phyloP scores from a whole-genome alignment of 1,140 invertebrate genomes.

The Megathymus violae region DNA sequence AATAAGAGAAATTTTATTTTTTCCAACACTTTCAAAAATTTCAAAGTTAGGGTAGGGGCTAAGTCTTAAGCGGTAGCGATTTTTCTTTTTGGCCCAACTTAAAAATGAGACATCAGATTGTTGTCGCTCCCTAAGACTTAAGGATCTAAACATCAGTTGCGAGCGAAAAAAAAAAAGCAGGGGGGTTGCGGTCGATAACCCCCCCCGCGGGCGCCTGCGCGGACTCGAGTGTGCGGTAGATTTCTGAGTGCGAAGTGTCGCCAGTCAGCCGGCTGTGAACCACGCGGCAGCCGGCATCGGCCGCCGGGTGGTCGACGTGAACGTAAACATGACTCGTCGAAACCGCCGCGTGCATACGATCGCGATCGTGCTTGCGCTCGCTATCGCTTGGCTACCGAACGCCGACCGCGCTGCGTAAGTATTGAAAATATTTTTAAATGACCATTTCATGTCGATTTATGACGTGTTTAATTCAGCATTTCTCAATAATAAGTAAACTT shows the following conservation, averaged over 20 bases:
- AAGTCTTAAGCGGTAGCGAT: conserved; percentile 50
- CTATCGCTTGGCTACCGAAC: conserved; percentile 62
- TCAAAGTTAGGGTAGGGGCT: conserved; percentile 28
- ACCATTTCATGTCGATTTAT: neutral
- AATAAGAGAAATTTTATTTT: neutral
- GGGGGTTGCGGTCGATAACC: conserved; percentile 66
- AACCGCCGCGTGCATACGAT: conserved; percentile 54
- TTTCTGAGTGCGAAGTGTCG: conserved; percentile 39
- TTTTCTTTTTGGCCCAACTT: conserved; percentile 39
- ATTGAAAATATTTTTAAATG: conserved; percentile 29
- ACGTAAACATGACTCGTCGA: conserved; percentile 54
- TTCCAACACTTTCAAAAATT: conserved; percentile 1
- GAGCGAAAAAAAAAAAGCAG: conserved; percentile 54
- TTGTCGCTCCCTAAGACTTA: conserved; percentile 64
- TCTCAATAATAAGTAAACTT: neutral
- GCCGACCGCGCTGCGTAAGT: conserved; percentile 72
- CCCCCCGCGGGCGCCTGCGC: conserved; percentile 56
- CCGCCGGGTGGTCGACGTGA: conserved; percentile 49
- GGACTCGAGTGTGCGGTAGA: conserved; percentile 35
- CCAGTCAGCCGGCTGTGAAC: conserved; percentile 55
- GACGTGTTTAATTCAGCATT: conserved; percentile 1
- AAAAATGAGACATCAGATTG: conserved; percentile 54
- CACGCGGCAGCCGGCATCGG: conserved; percentile 52
- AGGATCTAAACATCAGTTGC: conserved; percentile 57
- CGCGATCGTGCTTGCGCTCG: conserved; percentile 56